These are phyloP conservation scores for Micropoecilia bifurca DNA, from an alignment of 2,797 vertebrate genomes.

Conservation along the genomic window DNA sequence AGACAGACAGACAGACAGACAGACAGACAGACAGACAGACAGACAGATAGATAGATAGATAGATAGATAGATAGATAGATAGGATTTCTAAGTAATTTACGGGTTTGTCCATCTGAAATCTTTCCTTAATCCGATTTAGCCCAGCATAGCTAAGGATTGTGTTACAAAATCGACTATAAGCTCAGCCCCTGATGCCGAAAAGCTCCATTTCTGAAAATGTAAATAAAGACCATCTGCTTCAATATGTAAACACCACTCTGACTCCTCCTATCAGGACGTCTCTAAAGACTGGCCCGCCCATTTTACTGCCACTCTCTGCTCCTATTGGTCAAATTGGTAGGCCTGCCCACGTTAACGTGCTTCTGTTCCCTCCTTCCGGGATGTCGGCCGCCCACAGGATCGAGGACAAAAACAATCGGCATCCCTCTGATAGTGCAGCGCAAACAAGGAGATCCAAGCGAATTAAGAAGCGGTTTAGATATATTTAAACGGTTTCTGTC, in stretches of 20 bases:
- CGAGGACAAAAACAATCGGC: constrained; percentile 83
- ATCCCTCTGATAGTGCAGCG: constrained; percentile 44
- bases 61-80: background rate
- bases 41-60: too few species aligned
- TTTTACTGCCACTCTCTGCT: background rate
- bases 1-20: too few species aligned
- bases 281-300: constrained; percentile 19
- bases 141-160: background rate
- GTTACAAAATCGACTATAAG: background rate
- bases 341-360: constrained; percentile 27
- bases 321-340: constrained; percentile 59
- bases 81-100: background rate
- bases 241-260: constrained; percentile 66
- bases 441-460: constrained; percentile 32
- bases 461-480: background rate
- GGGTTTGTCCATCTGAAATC: background rate
- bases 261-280: constrained; percentile 61
- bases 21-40: too few species aligned
- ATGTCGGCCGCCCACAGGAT: constrained; percentile 70
- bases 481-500: background rate
- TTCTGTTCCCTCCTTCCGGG: constrained; percentile 46
- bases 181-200: background rate
- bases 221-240: constrained; percentile 81
- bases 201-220: constrained; percentile 53
- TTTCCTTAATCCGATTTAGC: background rate